phyloP scores from a whole-genome alignment of 2,113 vertebrate genomes.

The Channa argus region DNA sequence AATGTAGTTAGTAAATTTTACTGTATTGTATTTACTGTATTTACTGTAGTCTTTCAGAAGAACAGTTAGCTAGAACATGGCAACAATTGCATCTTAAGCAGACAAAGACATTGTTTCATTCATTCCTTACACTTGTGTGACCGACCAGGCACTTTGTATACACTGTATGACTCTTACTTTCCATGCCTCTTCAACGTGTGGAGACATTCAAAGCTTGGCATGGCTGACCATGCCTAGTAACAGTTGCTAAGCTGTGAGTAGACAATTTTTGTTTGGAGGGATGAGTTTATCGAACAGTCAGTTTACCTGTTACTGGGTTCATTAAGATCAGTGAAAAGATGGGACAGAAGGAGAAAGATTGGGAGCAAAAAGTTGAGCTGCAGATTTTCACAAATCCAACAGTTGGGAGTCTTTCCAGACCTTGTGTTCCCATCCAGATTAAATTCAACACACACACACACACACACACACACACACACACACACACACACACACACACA shows the following conservation, averaged over 20 bases:
- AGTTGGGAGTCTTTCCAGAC: conserved; percentile 70
- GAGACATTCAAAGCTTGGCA: not conserved
- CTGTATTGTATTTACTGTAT: too few species aligned
- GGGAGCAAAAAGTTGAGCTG: conserved; percentile 46
- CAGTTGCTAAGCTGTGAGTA: conserved; percentile 1
- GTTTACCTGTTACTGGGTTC: conserved; percentile 16
- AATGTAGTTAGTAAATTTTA: too few species aligned
- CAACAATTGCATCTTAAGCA: too few species aligned
- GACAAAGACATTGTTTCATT: too few species aligned
- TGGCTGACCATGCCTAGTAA: not conserved
- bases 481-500: conserved; percentile 16
- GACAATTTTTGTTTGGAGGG: not conserved
- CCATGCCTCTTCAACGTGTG: not conserved
- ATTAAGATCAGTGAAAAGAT: conserved; percentile 12
- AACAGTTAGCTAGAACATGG: too few species aligned
- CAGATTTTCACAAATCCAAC: conserved; percentile 74
- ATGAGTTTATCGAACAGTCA: not conserved
- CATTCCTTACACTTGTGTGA: too few species aligned
- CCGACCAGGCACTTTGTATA: too few species aligned
- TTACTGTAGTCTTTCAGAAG: too few species aligned
- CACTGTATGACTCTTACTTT: not conserved
- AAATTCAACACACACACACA: conserved; percentile 44
- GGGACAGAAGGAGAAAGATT: conserved; percentile 20
- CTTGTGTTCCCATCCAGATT: conserved; percentile 68
- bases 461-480: not conserved